Base-by-base conservation (phyloP, 2,113 vertebrate genomes). In the Hiodon alosoides region DNA sequence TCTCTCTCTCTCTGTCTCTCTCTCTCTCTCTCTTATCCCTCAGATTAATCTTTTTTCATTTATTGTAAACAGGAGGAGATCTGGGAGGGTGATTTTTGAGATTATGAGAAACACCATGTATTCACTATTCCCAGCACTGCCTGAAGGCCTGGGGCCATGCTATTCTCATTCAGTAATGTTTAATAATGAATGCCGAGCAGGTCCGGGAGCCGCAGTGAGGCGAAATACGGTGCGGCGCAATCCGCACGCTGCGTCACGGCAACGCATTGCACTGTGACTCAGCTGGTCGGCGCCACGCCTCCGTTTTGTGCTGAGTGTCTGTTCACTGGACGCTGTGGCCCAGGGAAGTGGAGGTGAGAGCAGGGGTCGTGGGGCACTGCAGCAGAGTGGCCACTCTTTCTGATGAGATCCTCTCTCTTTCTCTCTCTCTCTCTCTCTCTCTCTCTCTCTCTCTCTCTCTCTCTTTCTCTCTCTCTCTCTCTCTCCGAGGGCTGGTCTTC, bases 141-240 rank as follows among this genome's bases (percentile, higher is more conserved):
- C 58, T 5, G 1, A 9, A 50, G 57, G 70, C 57, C 70, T 31
- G 4, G 31, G 2, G 31, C 31, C 31, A 31, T 31, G 2, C 31
- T 31, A 10, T 11, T 59, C 6, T 72, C 48, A 4, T 7, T 64
- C 4, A 10, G 51, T 11, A 62, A 16, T 74, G 61, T 51, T 74
- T 31, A 74, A 55, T 66, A 64, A 66, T 74, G 62, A 52, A 66
- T 66, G 48, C 53, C 6, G 2, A n/a, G 51, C 61, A 64, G 61
- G 50, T 52, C 61, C 31, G 7, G 16, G 67, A 68, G 67, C 50
- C 50, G 0, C 14, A 10, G 31, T 31, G 31, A 31, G 31, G 31
- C 31, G 31, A 31, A 31, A 31, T 31, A 31, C 31, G 31, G 31
- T 31, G 31, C 31, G 31, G 31, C 31, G 31, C 31, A 31, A 31